A percentile compares a stretch with the other conserved stretches of the same genome.
Conservation (phyloP, 2,888 invertebrate genomes). For the Antitype chi region DNA sequence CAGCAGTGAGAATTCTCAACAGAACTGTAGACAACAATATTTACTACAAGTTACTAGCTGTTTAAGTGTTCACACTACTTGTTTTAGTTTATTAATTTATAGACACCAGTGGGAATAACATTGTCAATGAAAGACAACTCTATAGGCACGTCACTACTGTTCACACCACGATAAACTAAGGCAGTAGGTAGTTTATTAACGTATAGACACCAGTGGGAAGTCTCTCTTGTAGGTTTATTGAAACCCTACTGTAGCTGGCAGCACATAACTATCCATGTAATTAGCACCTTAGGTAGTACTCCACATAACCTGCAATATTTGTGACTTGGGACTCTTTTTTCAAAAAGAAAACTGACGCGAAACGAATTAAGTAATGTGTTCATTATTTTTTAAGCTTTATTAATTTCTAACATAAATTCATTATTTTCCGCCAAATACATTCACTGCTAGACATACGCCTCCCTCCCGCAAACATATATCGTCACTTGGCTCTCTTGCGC, state of each 20-base stretch:
- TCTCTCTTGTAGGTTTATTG: not conserved
- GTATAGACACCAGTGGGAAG: not conserved
- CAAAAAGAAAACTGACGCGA: not conserved
- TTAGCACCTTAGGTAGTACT: not conserved
- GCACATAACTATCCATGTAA: not conserved
- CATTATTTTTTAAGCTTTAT: not conserved
- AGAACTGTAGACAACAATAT: not conserved
- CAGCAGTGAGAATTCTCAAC: not conserved
- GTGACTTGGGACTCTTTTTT: not conserved
- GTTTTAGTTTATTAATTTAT: slow-evolving; percentile 11
- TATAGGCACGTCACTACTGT: slow-evolving; percentile 1
- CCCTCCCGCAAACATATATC: not conserved
- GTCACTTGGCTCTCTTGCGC: not conserved
- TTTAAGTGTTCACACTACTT: slow-evolving; percentile 20
- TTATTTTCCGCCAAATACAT: not conserved
- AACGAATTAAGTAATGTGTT: not conserved
- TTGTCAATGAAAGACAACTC: slow-evolving; percentile 9
- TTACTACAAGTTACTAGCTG: slow-evolving; percentile 28
- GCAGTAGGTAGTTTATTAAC: not conserved
- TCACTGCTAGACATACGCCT: not conserved
- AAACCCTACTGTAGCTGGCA: too few species aligned
- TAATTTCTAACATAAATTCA: not conserved
- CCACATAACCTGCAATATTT: not conserved
- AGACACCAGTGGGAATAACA: slow-evolving; percentile 10
- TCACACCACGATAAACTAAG: not conserved